A percentile compares a stretch with the other conserved stretches of the same genome.
phyloP scores from a whole-genome alignment of 2,113 vertebrate genomes.

The Salvelinus namaycush region DNA sequence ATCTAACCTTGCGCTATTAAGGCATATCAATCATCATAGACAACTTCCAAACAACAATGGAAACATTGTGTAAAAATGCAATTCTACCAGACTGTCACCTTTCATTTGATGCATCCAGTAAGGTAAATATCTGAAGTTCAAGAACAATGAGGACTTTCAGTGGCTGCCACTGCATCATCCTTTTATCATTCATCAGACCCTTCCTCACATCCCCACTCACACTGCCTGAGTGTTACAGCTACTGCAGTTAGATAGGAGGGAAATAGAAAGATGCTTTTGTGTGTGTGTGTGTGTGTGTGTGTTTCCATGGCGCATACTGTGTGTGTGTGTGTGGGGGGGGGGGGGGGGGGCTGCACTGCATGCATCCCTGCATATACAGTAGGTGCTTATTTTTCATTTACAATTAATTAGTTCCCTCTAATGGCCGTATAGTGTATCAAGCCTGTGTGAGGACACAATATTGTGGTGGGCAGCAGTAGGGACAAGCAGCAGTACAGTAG shows the following conservation, averaged over 20 bases:
- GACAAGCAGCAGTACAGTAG: not conserved
- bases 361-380: not conserved
- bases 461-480: not conserved
- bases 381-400: not conserved
- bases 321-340: too few relatives aligned
- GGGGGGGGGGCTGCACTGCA: not conserved
- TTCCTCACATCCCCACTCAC: not conserved
- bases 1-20: too few relatives aligned
- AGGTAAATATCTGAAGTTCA: not conserved
- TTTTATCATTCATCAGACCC: conserved; percentile 2
- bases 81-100: not conserved
- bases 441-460: too few relatives aligned
- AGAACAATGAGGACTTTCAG: not conserved
- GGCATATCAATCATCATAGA: too few relatives aligned
- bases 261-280: not conserved
- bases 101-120: not conserved
- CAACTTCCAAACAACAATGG: too few relatives aligned
- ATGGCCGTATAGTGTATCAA: not conserved
- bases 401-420: not conserved
- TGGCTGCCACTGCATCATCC: not conserved
- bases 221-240: not conserved
- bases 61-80: too few relatives aligned
- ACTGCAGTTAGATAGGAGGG: not conserved
- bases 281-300: not conserved
- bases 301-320: not conserved